Conservation (phyloP, 2,888 invertebrate species). For the Acrobasis consociella region DNA sequence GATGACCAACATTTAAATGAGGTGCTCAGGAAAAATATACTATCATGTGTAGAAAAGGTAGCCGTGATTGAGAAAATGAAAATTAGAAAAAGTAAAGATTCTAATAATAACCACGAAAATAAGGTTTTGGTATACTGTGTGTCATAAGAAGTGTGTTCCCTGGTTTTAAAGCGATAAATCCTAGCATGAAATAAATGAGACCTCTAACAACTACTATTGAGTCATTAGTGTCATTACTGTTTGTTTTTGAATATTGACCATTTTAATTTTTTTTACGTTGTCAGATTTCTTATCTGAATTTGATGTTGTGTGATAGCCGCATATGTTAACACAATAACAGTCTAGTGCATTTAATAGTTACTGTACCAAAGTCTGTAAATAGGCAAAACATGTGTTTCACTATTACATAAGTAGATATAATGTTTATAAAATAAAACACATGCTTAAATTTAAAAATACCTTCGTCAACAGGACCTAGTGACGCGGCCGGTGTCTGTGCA, state of each 20-base stretch:
- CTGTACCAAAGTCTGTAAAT: background rate
- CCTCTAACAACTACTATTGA: conserved; percentile 20
- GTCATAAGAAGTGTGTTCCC: conserved; percentile 57
- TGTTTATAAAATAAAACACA: conserved; percentile 30
- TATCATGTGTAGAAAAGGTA: conserved; percentile 74
- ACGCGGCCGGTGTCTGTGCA: conserved; percentile 76
- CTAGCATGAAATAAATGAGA: conserved; percentile 57
- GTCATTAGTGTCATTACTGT: background rate
- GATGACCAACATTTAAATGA: conserved; percentile 65
- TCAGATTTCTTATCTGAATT: background rate
- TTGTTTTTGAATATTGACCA: too few relatives aligned
- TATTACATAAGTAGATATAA: conserved; percentile 5
- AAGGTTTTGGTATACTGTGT: conserved; percentile 71
- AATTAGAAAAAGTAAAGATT: conserved; percentile 51
- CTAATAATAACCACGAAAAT: conserved; percentile 50
- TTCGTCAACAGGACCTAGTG: conserved; percentile 64
- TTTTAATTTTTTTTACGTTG: too few relatives aligned
- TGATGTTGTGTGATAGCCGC: conserved; percentile 6
- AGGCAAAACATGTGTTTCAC: background rate
- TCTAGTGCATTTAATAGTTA: background rate
- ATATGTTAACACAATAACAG: conserved; percentile 13
- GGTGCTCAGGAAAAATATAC: conserved; percentile 66
- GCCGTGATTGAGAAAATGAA: conserved; percentile 73
- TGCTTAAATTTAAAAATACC: background rate
- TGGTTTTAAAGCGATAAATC: conserved; percentile 46